Conservation (phyloP, 2,888 invertebrate species). For the Coelinius sp. region DNA sequence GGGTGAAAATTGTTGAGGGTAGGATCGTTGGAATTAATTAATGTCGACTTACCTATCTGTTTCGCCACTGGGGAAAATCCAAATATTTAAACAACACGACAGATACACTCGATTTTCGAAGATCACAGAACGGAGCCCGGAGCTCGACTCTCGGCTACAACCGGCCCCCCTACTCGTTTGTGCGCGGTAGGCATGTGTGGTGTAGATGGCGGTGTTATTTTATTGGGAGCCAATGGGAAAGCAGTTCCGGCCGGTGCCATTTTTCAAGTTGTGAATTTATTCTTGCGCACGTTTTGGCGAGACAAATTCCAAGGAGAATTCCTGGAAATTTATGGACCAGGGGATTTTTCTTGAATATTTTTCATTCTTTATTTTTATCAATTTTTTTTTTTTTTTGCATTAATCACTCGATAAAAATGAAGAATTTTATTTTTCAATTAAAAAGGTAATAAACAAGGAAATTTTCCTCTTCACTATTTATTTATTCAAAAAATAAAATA, state of each 20-base stretch:
- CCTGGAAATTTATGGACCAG: not conserved
- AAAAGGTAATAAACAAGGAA: no score
- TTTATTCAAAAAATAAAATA: no score
- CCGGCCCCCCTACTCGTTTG: conserved; percentile 26
- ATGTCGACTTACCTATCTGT: conserved; percentile 55
- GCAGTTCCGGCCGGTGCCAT: conserved; percentile 1
- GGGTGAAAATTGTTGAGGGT: not conserved
- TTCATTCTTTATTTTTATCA: no score
- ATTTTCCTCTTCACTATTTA: no score
- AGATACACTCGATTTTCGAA: conserved; percentile 37
- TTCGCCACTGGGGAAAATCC: conserved; percentile 52
- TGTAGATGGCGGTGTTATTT: conserved; percentile 9
- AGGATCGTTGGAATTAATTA: not conserved
- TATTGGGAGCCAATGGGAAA: conserved; percentile 32
- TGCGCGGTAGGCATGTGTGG: conserved; percentile 43
- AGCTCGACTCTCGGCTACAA: conserved; percentile 58
- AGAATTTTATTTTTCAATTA: no score
- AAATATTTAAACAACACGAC: conserved; percentile 48
- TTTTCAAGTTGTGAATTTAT: not conserved
- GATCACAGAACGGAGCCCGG: conserved; percentile 54
- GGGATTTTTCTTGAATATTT: not conserved
- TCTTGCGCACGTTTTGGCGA: not conserved
- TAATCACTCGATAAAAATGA: no score
- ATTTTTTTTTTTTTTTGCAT: no score
- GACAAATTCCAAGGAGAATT: not conserved